Base-by-base conservation (phyloP, 2,113 vertebrate genomes). In the Hydropotes inermis region DNA sequence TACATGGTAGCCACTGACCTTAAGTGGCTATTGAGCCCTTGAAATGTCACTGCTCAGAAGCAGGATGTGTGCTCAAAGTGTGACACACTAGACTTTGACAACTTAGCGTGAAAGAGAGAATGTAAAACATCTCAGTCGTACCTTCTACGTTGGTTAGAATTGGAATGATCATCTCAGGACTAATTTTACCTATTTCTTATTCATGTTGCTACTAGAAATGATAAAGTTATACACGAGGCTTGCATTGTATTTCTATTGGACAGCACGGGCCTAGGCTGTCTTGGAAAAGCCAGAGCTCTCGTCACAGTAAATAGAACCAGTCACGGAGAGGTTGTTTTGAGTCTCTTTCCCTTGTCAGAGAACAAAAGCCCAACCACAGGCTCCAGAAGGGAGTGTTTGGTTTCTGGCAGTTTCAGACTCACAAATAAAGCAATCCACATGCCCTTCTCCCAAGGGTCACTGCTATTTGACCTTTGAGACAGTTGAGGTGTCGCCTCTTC, bases 371-470 rank as follows among this genome's bases (percentile, higher is more conserved):
- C 47, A 64, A n/a, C 15, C 30, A 16, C 0, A 4, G 27, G 10
- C 36, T 61, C 52, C 28, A 52, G 52, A 61, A 47, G 25, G 61
- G 39, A 94, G 30, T 54, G 64, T 64, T 61, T 23, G 14, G 14
- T 64, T 95, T 95, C 52, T 60, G 45, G 9, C 47, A 33, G 7
- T 64, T 95, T 90, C 30, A 87, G 84, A 87, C 52, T 14, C 81
- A 91, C 30, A 74, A 28, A 79, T 33, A 93, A 64, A 93, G 23
- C 36, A 25, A 28, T 45, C 50, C n/a, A 57, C 33, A 45, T 25
- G 54, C 17, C 30, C 25, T 93, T 89, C 52, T 95, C 45, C 30
- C 74, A 47, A 16, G 70, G 28, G 27, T 83, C 55, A n/a, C 86
- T 90, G 83, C 57, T 91, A 1, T 83, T 30, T 89, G 36, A 91